Conservation (phyloP, 2,113 vertebrate genomes). For the Epinephelus fuscoguttatus region DNA sequence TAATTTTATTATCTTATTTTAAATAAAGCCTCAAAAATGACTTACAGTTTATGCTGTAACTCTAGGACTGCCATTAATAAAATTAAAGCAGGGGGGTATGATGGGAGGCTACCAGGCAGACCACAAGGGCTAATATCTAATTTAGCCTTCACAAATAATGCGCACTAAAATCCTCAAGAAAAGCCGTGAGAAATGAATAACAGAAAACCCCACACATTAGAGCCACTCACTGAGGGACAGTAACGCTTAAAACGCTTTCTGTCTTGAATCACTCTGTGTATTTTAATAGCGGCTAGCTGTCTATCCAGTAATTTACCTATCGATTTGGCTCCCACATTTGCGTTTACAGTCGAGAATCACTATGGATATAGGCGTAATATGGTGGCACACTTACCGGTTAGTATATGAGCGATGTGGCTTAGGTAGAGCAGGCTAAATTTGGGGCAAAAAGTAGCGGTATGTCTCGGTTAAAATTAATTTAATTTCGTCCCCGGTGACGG, state of each 20-base stretch:
- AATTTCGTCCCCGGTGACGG: neutral
- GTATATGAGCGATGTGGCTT: neutral
- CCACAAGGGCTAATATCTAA: slow-evolving; percentile 50
- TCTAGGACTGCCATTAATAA: no score
- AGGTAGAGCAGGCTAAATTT: rapidly evolving
- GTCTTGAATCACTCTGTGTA: rapidly evolving
- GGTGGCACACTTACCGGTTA: slow-evolving; percentile 34
- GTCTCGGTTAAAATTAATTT: neutral
- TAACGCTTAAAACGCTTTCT: neutral
- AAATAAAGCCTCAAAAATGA: neutral
- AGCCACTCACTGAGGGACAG: rapidly evolving
- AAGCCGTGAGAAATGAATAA: neutral
- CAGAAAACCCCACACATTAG: neutral
- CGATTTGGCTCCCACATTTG: neutral
- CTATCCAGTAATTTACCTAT: neutral
- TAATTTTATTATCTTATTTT: neutral
- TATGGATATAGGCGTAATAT: neutral
- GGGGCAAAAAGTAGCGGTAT: neutral
- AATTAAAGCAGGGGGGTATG: neutral
- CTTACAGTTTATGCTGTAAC: neutral
- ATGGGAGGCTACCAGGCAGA: neutral
- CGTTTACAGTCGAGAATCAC: neutral
- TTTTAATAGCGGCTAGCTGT: neutral
- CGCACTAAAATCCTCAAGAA: slow-evolving; percentile 33
- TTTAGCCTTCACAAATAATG: slow-evolving; percentile 38